Base-by-base conservation (phyloP, 2,888 invertebrate genomes). In the Caenorhabditis imperialis region DNA sequence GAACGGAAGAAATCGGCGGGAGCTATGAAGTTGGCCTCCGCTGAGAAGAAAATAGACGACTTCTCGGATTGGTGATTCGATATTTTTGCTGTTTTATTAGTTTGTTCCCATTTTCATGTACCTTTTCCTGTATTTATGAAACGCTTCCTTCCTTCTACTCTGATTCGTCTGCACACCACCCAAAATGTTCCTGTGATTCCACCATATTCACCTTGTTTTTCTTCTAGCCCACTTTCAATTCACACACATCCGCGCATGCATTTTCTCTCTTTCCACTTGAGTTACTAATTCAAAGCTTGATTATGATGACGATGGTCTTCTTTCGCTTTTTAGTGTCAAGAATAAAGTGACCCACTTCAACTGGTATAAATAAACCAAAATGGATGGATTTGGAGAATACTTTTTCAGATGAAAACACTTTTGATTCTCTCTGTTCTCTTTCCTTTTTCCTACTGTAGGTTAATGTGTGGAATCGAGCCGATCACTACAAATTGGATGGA, bases 21-120 rank as follows among this genome's bases (percentile, higher is more conserved):
- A n/a, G 83, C 82, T 0, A 77, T 82, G 78, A 83, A 83, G 50
- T 55, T 83, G 40, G 60, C 65, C 6, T 38, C 60, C 12, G 57
- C 48, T 4, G 74, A 77, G 33, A 71, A 77, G 60, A 75, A 75
- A 53, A 72, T 75, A 45, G 79, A 79, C 23, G 79, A 79, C 30
- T 79, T 79, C 45, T 72, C 77, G 3, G 77, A 79, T 55, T 79
- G 79, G 79, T 79, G 35, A 45, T n/a, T 16, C 12, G 6, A 6
- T 5, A 12, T 18, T 5, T 37, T 6, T 38, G 12, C 8, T 35
- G 27, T 45, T 30, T 22, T 23, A 45, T 42, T 55, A 18, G 14
- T 38, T 10, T 12, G 16, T 60, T 50, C 48, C 50, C 38, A 40
- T 44, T 4, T 18, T 42, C 6, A n/a, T 18, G 20, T 6, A 5